Base-by-base conservation (phyloP, 2,888 invertebrate genomes). In the Acleris holmiana region DNA sequence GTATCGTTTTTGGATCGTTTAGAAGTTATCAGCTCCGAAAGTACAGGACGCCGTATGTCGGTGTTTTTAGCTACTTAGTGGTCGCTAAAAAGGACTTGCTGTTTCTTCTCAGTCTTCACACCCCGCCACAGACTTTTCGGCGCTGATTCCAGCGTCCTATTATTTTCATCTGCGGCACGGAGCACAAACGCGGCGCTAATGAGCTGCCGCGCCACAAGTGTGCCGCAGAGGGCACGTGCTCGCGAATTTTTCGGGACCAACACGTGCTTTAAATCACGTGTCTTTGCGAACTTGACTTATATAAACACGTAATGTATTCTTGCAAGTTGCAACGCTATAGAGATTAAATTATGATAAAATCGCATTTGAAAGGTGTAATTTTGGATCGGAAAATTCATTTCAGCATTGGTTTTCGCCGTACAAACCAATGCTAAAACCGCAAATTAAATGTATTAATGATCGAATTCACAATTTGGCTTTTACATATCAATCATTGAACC, bases 241-340 rank as follows among this genome's bases (percentile, higher is more conserved):
- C 58, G 66, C 49, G 71, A 72, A 77, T 75, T 77, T 78, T 79
- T 77, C 70, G 77, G 70, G 72, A 69, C 72, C 72, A 68, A 66
- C 71, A 65, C 72, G 67, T 69, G 58, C 19, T 57, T 54, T 49
- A 55, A 54, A 59, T 59, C 59, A 54, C 23, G 29, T 29, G 48
- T 18, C 59, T 47, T 60, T 29, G 46, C 63, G 57, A 58, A 46
- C 59, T 65, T 59, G 59, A 59, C 48, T 65, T 18, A 59, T 21
- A 59, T 48, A 65, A 55, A 59, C 60, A 60, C 46, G 55, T 13
- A 35, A 35, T 4, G 10, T 35, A 13, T 35, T 35, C 35, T 35
- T 35, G 35, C 13, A 35, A 8, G 1, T 7, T 35, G 13, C 25
- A 44, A 15, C 35, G 47, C 19, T 5, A 53, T 8, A 40, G 46